Base-by-base conservation (phyloP, 2,797 vertebrate species). In the Rhynchonycteris naso region DNA sequence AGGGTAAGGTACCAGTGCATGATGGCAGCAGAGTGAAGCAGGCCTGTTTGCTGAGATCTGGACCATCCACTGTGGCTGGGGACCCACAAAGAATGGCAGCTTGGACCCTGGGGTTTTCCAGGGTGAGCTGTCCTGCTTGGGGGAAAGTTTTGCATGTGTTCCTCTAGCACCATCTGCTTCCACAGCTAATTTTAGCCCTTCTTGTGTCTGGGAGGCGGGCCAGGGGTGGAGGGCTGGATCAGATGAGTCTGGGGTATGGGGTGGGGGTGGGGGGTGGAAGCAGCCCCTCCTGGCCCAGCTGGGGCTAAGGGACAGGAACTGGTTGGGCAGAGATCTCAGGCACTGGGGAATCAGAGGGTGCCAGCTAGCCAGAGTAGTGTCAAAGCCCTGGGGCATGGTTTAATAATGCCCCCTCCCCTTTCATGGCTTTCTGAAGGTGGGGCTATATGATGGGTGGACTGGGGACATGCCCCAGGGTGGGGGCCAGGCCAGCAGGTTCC, bases 121-220 rank as follows among this genome's bases (percentile, higher is more conserved):
- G 97, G 97, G 95, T 96, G 92, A 97, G 58, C 0, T 14, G 69
- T 78, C 82, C 90, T 91, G 65, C 86, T 74, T 14, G 88, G 81
- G 95, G 83, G 69, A 94, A 88, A 92, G 83, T 94, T 91, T 91
- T 61, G 56, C 90, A 75, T 95, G 90, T 74, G 92, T 61, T 84
- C 74, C 88, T 96, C 58, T 22, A 21, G 63, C 50, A 33, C 96
- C 97, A 97, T 97, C 96, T 97, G 97, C 88, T 91, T 75, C 83
- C 93, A 33, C 35, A 12, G 87, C 96, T 97, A 97, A 97, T 97
- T 97, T 97, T 96, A 97, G 96, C 68, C 18, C 43, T 83, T 66
- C 58, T 88, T 7, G 0, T 90, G 94, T 72, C 80, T 21, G 74
- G 95, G 88, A 94, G 87, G 86, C 69, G 86, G 96, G 88, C 90